Evolutionary conservation across 1,140 invertebrate genomes (phyloP), one percentile per base, ranked within the genome.

Genomic region (Drosophila arizonae): DNA sequence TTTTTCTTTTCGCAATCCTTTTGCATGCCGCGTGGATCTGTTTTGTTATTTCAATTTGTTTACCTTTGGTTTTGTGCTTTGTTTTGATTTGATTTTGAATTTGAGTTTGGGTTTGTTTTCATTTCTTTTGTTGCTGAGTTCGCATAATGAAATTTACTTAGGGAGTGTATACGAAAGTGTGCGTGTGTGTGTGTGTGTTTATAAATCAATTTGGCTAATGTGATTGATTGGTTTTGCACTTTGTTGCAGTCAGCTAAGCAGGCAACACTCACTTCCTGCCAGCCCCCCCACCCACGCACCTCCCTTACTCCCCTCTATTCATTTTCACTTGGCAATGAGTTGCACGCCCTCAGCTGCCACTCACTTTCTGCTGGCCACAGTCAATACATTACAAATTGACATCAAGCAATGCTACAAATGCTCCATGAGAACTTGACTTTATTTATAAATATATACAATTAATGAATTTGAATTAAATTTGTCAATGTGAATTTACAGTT

Each of bases 191-290:
- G 50, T 58, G 54, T 55, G 21, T 76, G 81, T 86, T 86, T 86
- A 81, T 78, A 86, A 86, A 86, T 81, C 82, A 81, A 86, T 86
- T 87, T 79, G 82, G 72, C 71, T 86, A 81, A 87, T 86, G 81
- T 74, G 71, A 46, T 39, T 81, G 73, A 80, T 84, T 80, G 75
- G 73, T 54, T 72, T 39, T 69, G 30, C 50, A 63, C 61, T 77
- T 61, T 57, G 39, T 64, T 79, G 48, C 54, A 45, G 43, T 68
- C 52, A 11, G 51, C n/a, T 36, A 51, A 50, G 17, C 46, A 62
- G 8, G 6, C 24, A 54, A 28, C 57, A 48, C 43, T 33, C 57
- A 48, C 26, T 48, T 60, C 57, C 57, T 60, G 57, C 43, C n/a
- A 46, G 3, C 24, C 24, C n/a, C 8, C 1, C 8, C 10, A 9